Evolutionary conservation across 2,113 vertebrate genomes (phyloP).

Genomic region (Phoxinus phoxinus): DNA sequence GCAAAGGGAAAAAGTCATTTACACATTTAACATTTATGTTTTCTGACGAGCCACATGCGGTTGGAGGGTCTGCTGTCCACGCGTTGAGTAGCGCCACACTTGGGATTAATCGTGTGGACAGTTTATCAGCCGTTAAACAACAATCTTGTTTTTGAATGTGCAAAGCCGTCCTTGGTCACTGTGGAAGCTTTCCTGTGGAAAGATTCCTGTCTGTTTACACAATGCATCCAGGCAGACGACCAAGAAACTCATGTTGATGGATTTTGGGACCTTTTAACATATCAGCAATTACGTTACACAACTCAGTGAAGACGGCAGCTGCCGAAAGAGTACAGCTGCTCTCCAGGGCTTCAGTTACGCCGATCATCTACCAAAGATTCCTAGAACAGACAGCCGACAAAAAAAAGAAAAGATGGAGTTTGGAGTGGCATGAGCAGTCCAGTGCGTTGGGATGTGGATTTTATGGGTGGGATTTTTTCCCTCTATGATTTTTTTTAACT

Average conservation of each 20-base stretch:
- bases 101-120: neutral
- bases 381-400: conserved; percentile 45
- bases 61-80: neutral
- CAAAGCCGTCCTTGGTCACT: conserved; percentile 24
- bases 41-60: too few relatives aligned
- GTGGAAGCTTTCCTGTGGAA: conserved; percentile 32
- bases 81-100: neutral
- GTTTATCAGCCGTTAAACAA: neutral
- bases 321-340: conserved; percentile 39
- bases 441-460: conserved; percentile 12
- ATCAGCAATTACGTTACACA: conserved; percentile 47
- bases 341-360: conserved; percentile 49
- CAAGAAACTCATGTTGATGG: conserved; percentile 51
- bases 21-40: neutral
- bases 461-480: conserved; percentile 38
- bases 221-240: conserved; percentile 43
- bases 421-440: conserved; percentile 27
- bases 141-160: neutral
- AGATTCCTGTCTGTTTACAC: conserved; percentile 57
- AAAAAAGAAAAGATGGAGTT: conserved; percentile 27
- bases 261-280: conserved; percentile 49
- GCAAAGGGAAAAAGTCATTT: neutral
- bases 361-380: conserved; percentile 37
- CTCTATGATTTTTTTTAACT: conserved; percentile 3
- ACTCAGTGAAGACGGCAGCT: conserved; percentile 63